Evolutionary conservation across 2,888 invertebrate species (phyloP).

Genomic region (Adineta ricciae): DNA sequence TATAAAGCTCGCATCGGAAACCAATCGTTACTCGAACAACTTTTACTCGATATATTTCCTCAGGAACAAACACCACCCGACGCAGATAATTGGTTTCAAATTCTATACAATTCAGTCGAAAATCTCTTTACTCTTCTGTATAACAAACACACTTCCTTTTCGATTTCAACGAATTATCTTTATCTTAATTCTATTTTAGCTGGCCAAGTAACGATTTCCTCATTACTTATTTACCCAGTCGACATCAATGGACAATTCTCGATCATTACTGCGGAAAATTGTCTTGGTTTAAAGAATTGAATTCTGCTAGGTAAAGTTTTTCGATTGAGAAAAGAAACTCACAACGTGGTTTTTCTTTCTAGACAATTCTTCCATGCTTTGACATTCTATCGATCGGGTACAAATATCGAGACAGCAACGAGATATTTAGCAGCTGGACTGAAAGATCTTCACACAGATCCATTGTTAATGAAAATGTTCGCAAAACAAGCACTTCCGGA

Average conservation of each 20-base stretch:
- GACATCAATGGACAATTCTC: constrained; percentile 18
- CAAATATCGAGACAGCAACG: neutral
- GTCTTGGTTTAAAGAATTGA: neutral
- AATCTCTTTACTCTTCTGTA: neutral
- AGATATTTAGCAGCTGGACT: neutral
- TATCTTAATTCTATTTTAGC: neutral
- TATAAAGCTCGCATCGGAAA: neutral
- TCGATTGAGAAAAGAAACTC: no score
- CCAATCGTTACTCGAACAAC: constrained; percentile 12
- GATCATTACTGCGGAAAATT: constrained; percentile 15
- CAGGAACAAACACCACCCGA: neutral
- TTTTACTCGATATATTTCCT: neutral
- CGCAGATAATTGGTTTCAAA: constrained; percentile 5
- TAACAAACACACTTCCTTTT: neutral
- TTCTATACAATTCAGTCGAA: neutral
- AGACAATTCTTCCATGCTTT: constrained; percentile 14
- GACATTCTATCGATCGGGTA: constrained; percentile 19
- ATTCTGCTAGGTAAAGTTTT: neutral
- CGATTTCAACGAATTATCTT: no score
- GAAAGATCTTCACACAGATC: neutral
- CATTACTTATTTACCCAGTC: neutral
- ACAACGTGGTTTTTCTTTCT: neutral
- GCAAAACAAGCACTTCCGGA: neutral
- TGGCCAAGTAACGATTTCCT: constrained; percentile 3
- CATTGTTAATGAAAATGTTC: neutral